Percentiles rank a stretch among this genome's conserved stretches.
Evolutionary conservation across 2,888 invertebrate genomes (phyloP).

Genomic region (Nasonia oneida): DNA sequence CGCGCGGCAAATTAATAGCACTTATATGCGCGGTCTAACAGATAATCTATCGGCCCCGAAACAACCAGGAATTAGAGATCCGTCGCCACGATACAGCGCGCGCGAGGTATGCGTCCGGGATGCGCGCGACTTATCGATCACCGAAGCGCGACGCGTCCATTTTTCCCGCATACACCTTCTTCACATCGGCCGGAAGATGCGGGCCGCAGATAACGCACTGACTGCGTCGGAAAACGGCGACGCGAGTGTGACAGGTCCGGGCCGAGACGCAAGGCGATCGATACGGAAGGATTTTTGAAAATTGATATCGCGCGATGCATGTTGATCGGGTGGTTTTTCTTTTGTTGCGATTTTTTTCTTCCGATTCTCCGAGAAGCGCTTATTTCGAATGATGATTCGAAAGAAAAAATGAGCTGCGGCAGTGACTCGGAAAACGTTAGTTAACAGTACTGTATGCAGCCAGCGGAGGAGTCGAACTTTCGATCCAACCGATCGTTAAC

Average conservation of each 20-base stretch:
- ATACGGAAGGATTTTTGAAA: not conserved
- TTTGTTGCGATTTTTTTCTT: not conserved
- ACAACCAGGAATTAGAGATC: too few species aligned
- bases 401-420: not conserved
- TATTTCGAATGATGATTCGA: too few species aligned
- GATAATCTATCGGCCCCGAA: slow-evolving; percentile 8
- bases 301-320: not conserved
- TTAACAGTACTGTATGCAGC: not conserved
- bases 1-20: slow-evolving; percentile 45
- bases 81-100: too few species aligned
- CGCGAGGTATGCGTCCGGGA: too few species aligned
- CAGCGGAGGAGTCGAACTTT: not conserved
- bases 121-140: slow-evolving; percentile 48
- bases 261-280: not conserved
- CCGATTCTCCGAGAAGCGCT: too few species aligned
- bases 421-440: slow-evolving; percentile 5
- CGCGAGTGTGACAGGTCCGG: not conserved
- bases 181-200: not conserved
- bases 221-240: not conserved
- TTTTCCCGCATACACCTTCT: slow-evolving; percentile 38
- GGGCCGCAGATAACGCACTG: not conserved
- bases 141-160: slow-evolving; percentile 24
- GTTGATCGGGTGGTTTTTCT: not conserved
- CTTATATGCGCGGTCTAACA: slow-evolving; percentile 44
- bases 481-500: slow-evolving; percentile 1